A percentile compares a stretch with the other conserved stretches of the same genome.
phyloP scores from a whole-genome alignment of 2,113 vertebrate genomes.

The Calyptommatus sinebrachiatus region DNA sequence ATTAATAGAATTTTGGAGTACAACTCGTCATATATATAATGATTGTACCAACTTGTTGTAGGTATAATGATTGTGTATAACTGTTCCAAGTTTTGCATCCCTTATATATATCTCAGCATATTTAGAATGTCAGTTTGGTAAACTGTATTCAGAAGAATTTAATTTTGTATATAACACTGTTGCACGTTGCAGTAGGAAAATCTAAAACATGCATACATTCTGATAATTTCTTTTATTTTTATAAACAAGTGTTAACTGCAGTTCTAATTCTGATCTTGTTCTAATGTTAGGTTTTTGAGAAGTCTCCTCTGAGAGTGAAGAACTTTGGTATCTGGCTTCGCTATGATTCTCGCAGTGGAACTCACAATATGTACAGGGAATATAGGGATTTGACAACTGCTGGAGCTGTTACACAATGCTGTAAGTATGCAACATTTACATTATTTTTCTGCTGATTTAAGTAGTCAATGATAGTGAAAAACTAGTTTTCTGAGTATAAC shows the following conservation, averaged over 20 bases:
- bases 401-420: slow-evolving; percentile 96
- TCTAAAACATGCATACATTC: background rate
- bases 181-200: background rate
- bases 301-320: slow-evolving; percentile 91
- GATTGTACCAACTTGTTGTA: too few species aligned
- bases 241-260: background rate
- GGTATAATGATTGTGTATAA: too few species aligned
- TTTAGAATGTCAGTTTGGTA: background rate
- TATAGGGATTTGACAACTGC: slow-evolving; percentile 95
- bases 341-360: slow-evolving; percentile 95
- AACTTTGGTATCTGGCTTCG: slow-evolving; percentile 98
- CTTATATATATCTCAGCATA: too few species aligned
- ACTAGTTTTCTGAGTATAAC: background rate
- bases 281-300: slow-evolving; percentile 87
- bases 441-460: background rate
- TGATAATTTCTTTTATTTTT: background rate
- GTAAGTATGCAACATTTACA: slow-evolving; percentile 72
- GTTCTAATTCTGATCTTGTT: background rate
- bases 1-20: too few species aligned
- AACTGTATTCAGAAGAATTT: background rate
- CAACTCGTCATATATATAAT: too few species aligned
- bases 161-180: too few species aligned
- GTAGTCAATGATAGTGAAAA: background rate
- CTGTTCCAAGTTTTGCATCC: background rate
- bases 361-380: slow-evolving; percentile 99